phyloP scores from a whole-genome alignment of 2,113 vertebrate genomes.

The Arenaria interpres region DNA sequence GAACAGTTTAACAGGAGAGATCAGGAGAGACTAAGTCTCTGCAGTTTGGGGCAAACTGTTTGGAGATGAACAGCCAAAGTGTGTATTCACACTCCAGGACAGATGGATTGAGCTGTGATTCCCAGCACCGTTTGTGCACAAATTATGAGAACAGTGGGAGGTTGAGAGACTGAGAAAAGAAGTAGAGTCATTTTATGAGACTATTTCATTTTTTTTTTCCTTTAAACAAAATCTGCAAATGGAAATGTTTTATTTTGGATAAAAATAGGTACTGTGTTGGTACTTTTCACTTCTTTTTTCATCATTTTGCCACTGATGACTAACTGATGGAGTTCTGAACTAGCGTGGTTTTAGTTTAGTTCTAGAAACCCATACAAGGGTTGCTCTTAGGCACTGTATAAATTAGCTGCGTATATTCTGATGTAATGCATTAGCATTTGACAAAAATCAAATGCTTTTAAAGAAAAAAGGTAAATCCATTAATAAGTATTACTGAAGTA shows the following conservation, averaged over 20 bases:
- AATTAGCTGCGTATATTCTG: not conserved
- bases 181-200: not conserved
- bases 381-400: not conserved
- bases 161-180: not conserved
- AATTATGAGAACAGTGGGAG: not conserved
- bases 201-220: not conserved
- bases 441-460: not conserved
- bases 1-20: not conserved
- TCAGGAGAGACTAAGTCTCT: not conserved
- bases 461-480: not conserved
- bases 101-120: not conserved
- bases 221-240: not conserved
- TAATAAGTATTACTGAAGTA: not conserved
- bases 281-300: conserved; percentile 16
- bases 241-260: conserved; percentile 9
- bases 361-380: not conserved
- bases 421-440: not conserved
- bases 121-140: fast-evolving
- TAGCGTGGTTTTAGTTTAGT: not conserved
- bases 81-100: not conserved
- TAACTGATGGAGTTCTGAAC: conserved; percentile 14
- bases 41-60: not conserved
- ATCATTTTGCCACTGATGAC: conserved; percentile 17
- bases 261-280: not conserved
- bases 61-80: not conserved